Conservation (phyloP, 1,140 invertebrate genomes). For the Cryptotermes secundus region DNA sequence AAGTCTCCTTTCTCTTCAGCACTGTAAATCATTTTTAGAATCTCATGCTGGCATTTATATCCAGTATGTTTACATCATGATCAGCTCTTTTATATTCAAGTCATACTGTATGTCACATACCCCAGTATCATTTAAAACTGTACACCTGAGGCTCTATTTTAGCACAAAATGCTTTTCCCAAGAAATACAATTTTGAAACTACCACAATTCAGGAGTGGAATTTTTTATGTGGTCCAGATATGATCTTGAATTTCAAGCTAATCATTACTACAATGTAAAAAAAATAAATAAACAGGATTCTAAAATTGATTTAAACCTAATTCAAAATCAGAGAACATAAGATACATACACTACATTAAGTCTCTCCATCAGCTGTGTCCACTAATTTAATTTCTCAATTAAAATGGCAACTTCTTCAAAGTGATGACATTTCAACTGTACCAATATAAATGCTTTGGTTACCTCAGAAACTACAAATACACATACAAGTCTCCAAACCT, state of each 20-base stretch:
- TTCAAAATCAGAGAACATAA: background rate
- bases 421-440: background rate
- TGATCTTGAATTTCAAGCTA: background rate
- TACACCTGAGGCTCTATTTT: too few species aligned
- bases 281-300: background rate
- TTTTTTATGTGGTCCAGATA: background rate
- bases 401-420: background rate
- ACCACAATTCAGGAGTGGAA: background rate
- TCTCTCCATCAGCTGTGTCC: background rate
- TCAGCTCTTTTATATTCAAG: background rate
- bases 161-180: too few species aligned
- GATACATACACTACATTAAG: too few species aligned
- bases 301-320: background rate
- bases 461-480: conserved; percentile 13
- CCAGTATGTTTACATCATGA: background rate
- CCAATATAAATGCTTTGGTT: conserved; percentile 6
- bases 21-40: background rate
- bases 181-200: too few species aligned
- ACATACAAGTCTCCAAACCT: conserved; percentile 1
- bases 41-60: background rate
- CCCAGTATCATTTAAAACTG: background rate
- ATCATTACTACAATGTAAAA: background rate
- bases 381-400: background rate
- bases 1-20: background rate
- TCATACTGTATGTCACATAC: background rate